Percentiles rank a stretch among this genome's conserved stretches.
Evolutionary conservation across 2,113 vertebrate species (phyloP).

Genomic region (Plestiodon gilberti): DNA sequence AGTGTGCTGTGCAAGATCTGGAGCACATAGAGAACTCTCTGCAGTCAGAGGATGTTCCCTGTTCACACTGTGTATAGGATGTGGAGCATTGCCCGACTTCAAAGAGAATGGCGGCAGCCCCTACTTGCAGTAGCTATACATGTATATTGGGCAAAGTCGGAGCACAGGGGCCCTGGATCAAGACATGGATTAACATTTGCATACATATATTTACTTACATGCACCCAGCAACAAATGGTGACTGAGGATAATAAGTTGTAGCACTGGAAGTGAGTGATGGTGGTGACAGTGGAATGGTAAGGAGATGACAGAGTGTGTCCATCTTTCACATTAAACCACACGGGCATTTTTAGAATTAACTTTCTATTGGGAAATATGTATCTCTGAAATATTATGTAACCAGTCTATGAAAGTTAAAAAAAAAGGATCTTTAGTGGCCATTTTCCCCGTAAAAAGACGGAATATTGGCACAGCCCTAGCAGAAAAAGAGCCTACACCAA

Average conservation of each 20-base stretch:
- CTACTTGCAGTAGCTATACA: background rate
- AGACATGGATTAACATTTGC: background rate
- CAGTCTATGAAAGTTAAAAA: background rate
- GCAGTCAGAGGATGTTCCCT: background rate
- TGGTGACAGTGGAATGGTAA: background rate
- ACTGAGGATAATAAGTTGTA: rapidly evolving
- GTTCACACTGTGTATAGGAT: background rate
- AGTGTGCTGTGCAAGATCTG: background rate
- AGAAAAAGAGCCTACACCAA: background rate
- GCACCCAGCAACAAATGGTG: rapidly evolving
- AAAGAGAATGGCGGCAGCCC: background rate
- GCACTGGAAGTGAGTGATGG: background rate
- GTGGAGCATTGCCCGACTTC: background rate
- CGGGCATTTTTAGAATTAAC: background rate
- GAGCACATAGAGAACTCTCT: background rate
- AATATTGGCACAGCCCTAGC: background rate
- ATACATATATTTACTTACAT: background rate
- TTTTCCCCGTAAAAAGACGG: background rate
- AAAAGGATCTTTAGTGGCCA: background rate
- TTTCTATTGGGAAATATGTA: background rate
- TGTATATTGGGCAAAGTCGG: background rate
- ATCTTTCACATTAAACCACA: background rate
- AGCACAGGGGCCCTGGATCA: background rate
- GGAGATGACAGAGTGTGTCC: background rate
- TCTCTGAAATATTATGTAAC: background rate